Evolutionary conservation across 2,113 vertebrate species (phyloP).

Genomic region (Caretta caretta): DNA sequence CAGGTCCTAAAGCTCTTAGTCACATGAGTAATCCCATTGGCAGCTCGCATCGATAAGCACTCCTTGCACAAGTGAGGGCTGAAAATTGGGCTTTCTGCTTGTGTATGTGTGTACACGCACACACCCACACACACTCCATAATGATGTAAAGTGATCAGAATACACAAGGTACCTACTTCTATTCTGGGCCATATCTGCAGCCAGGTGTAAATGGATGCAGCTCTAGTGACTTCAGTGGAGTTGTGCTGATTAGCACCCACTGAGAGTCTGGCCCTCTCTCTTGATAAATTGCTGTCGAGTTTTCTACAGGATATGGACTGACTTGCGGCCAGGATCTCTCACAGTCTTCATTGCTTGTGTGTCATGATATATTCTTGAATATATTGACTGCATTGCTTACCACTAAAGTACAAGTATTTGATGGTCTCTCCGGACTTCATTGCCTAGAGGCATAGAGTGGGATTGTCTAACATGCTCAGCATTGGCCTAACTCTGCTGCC

Average conservation of each 20-base stretch:
- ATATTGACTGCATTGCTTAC: not conserved
- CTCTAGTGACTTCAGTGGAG: not conserved
- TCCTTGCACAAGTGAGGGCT: not conserved
- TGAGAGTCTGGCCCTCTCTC: not conserved
- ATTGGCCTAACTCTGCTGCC: not conserved
- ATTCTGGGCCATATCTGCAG: not conserved
- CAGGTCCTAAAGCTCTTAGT: not conserved
- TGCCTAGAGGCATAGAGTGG: not conserved
- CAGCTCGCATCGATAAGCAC: not conserved
- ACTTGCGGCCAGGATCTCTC: not conserved
- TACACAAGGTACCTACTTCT: accelerated
- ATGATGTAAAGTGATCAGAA: not conserved
- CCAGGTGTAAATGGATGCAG: not conserved
- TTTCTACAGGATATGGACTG: not conserved
- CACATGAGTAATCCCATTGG: not conserved
- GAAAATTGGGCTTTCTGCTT: not conserved
- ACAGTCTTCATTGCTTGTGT: not conserved
- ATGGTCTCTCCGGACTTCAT: not conserved
- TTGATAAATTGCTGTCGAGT: not conserved
- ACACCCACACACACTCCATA: not conserved
- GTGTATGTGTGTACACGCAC: not conserved
- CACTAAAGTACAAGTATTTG: not conserved
- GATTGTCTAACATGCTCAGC: not conserved
- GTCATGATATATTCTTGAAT: not conserved
- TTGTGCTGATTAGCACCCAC: slow-evolving; percentile 29